Evolutionary conservation across 2,888 invertebrate species (phyloP), one percentile per base, ranked within the genome.

Genomic region (Antheraea yamamai): DNA sequence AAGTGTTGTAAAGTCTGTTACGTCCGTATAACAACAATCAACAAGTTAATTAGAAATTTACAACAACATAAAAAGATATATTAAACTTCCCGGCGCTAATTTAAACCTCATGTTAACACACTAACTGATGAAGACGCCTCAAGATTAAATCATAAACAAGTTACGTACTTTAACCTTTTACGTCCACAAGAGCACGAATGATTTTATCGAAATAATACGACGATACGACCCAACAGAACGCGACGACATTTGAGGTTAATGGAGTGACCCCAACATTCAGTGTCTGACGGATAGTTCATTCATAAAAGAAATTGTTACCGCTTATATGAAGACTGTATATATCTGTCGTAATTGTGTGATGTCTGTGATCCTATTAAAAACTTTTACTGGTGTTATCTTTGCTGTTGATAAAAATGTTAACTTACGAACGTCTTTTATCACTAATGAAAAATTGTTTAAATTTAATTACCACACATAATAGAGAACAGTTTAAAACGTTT

Each of bases 191-290:
- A 30, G 73, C 55, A 73, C 26, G 73, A 39, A 30, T 51, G 74
- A 74, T 74, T 74, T 74, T 70, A 74, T 71, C 74, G 30, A 55
- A 39, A 73, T 47, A 47, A 47, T 18, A 39, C 39, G 64, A 26
- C 30, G 39, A 35, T 64, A 26, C n/a, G 39, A 72, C 82, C 78
- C 74, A 78, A 73, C 55, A 35, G 75, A 64, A 74, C 76, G 79
- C 78, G 79, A 79, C 74, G 74, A 79, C 75, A 75, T 68, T 75
- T 61, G 77, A 81, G 86, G 85, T 86, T 85, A 87, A 87, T 84
- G 81, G 81, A 74, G 80, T 83, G 85, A 86, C 84, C 87, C 75
- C 78, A 74, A 80, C 80, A 77, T 78, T 82, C 79, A 79, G 77
- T 76, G 77, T 77, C 77, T 76, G 76, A 73, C 26, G 74, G 72